phyloP scores from a whole-genome alignment of 2,797 vertebrate genomes.

The Malacoctenus gilli region DNA sequence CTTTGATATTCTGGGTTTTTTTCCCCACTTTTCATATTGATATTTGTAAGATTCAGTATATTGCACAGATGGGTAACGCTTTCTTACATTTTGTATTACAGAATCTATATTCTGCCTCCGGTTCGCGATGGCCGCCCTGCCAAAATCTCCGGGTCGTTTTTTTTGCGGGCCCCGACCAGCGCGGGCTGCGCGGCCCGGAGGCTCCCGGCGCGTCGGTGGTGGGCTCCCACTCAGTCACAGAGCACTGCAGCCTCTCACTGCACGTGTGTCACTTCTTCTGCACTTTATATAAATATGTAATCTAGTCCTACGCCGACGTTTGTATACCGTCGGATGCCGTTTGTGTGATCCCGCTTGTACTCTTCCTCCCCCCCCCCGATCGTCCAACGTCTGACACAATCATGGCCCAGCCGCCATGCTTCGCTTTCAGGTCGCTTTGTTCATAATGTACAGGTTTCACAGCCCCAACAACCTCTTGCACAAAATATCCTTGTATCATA shows the following conservation, averaged over 20 bases:
- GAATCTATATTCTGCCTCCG: slow-evolving; percentile 59
- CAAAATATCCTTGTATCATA: slow-evolving; percentile 98
- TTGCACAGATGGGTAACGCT: slow-evolving; percentile 83
- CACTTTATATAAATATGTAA: slow-evolving; percentile 94
- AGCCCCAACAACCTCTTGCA: slow-evolving; percentile 93
- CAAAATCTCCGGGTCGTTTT: slow-evolving; percentile 55
- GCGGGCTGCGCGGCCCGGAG: slow-evolving; percentile 56
- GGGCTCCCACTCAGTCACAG: slow-evolving; percentile 67
- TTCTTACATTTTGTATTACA: slow-evolving; percentile 75
- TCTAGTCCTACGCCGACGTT: slow-evolving; percentile 75
- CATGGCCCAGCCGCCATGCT: slow-evolving; percentile 69
- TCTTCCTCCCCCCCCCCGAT: no score
- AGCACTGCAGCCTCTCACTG: slow-evolving; percentile 83
- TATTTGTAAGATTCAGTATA: slow-evolving; percentile 88
- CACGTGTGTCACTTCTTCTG: slow-evolving; percentile 82
- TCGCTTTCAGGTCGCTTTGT: slow-evolving; percentile 81
- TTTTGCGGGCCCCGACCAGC: slow-evolving; percentile 45
- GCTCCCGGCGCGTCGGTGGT: slow-evolving; percentile 56
- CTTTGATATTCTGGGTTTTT: slow-evolving; percentile 80
- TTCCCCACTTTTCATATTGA: slow-evolving; percentile 87
- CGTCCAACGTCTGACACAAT: slow-evolving; percentile 65
- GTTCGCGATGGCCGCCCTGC: slow-evolving; percentile 55
- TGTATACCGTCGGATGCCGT: slow-evolving; percentile 74
- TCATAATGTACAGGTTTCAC: slow-evolving; percentile 87
- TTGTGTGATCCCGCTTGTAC: slow-evolving; percentile 74